Base-by-base conservation (phyloP, 1,140 invertebrate genomes). In the Drosophila lacteicornis region DNA sequence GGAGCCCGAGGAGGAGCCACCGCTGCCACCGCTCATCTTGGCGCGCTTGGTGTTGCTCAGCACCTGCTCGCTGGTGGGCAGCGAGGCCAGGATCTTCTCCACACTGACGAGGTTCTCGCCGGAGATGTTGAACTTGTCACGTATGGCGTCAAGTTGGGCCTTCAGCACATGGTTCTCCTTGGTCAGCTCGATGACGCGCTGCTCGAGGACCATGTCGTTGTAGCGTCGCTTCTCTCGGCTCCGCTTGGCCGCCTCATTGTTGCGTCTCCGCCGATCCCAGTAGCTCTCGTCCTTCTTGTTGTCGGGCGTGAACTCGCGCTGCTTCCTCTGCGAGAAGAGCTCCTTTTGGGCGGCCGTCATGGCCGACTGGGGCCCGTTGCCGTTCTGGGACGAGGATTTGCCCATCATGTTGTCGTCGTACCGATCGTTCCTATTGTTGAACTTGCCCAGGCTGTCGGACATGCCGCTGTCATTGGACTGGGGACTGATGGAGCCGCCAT, bases 271-370 rank as follows among this genome's bases (percentile, higher is more conserved):
- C 33, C 98, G 94, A 93, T 99, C 98, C 98, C 98, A 99, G 93
- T 99, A 99, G 80, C 96, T 97, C 80, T 99, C 97, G 87, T 99
- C 98, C 92, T 99, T 99, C 90, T 98, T 98, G 92, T 96, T 98
- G 85, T 99, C 98, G 0, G 98, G 98, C 57, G 99, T 99, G 93
- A 99, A 99, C 91, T 99, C 98, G 2, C 98, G 94, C 91, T 99
- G 98, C 90, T 99, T 99, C 60, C 98, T 94, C 82, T 98, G 97
- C n/a, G 92, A 91, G 68, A 93, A 93, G 45, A 93, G 78, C 55
- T 93, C 92, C 56, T 93, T 93, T 11, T 92, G 92, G 22, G 86
- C 81, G 1, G 84, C 84, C 25, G 83, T 74, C 71, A 93, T 66
- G 22, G 90, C 94, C 62, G 94, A 95, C 38, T 88, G 92, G 3